Conservation (phyloP, 2,113 vertebrate genomes). For the Charina bottae region DNA sequence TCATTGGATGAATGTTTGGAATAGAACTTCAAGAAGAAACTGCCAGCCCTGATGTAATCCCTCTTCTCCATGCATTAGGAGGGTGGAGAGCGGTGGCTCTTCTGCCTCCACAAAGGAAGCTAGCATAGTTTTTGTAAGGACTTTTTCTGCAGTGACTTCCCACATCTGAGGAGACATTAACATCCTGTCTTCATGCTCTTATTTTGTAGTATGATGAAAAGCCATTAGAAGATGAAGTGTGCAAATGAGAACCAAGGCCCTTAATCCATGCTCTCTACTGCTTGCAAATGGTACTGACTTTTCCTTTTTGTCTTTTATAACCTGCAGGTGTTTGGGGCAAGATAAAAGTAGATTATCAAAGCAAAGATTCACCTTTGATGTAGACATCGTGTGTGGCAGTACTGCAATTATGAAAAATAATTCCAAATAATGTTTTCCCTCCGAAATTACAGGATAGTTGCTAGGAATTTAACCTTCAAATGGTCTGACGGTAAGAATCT, state of each 20-base stretch:
- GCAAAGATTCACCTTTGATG: slow-evolving; percentile 78
- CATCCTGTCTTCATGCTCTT: neutral
- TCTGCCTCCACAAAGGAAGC: neutral
- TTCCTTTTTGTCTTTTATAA: slow-evolving; percentile 70
- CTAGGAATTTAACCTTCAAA: slow-evolving; percentile 64
- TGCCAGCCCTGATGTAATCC: neutral
- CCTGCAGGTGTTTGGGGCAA: slow-evolving; percentile 78
- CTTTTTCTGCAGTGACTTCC: neutral
- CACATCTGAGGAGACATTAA: neutral
- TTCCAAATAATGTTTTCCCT: slow-evolving; percentile 73
- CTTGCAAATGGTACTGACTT: slow-evolving; percentile 62
- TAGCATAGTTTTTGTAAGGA: neutral
- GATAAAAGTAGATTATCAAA: slow-evolving; percentile 83
- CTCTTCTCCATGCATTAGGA: neutral
- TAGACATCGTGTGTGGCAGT: slow-evolving; percentile 79
- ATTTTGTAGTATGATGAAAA: neutral
- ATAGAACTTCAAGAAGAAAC: neutral
- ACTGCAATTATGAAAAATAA: slow-evolving; percentile 75
- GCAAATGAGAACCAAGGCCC: slow-evolving; percentile 56
- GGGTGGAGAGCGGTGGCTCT: neutral
- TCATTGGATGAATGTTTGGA: neutral
- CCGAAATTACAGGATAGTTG: slow-evolving; percentile 68
- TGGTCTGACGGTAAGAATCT: neutral
- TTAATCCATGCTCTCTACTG: slow-evolving; percentile 66
- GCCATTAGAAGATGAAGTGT: neutral